phyloP scores from a whole-genome alignment of 2,797 vertebrate species.

The Thripadectes ignobilis region DNA sequence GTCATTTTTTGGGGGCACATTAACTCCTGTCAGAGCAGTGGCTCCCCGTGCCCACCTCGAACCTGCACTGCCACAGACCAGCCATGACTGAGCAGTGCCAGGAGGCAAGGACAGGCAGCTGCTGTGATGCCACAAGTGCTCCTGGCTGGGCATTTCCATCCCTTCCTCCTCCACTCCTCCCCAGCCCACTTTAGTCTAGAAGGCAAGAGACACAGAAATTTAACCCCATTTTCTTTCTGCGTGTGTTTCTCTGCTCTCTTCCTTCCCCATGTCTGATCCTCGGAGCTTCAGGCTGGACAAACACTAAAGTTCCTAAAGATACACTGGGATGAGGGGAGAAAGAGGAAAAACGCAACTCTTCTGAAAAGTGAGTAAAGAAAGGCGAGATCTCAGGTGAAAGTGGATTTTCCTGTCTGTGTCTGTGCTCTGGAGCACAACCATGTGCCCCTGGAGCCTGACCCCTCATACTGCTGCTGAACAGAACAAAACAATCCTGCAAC shows the following conservation, averaged over 20 bases:
- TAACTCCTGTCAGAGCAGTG: neutral
- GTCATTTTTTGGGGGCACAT: conserved; percentile 30
- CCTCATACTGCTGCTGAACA: neutral
- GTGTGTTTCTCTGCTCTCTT: neutral
- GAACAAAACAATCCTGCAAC: neutral
- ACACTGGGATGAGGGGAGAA: neutral
- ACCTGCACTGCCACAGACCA: neutral
- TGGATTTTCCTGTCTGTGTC: rapidly evolving
- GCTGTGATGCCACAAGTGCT: neutral
- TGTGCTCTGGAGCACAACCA: rapidly evolving
- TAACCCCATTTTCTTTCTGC: neutral
- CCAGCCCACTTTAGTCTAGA: neutral
- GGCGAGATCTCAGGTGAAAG: neutral
- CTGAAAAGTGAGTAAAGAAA: neutral
- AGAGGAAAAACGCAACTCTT: neutral
- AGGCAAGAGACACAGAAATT: neutral
- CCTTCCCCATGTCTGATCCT: neutral
- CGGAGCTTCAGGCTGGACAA: neutral
- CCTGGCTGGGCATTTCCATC: neutral
- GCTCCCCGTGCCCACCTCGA: neutral
- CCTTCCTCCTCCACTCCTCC: neutral
- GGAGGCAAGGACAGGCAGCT: neutral
- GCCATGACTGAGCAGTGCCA: neutral
- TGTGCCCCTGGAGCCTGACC: neutral
- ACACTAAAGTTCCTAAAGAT: neutral